These are phyloP conservation scores for Megaceryle maxima DNA, from an alignment of 2,113 vertebrate genomes.

Conservation along the genomic window DNA sequence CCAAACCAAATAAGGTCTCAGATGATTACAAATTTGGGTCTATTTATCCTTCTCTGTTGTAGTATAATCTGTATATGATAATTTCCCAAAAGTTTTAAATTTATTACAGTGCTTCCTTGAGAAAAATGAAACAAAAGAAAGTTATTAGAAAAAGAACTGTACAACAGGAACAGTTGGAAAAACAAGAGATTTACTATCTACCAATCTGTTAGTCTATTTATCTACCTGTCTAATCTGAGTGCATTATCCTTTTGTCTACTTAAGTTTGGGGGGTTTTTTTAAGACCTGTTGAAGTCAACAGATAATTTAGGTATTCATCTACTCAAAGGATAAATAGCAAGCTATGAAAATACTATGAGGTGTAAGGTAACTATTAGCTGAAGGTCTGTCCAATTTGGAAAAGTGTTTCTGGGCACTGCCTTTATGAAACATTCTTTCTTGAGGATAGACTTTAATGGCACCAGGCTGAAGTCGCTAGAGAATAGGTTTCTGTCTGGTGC, in stretches of 20 bases:
- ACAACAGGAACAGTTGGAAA: not conserved
- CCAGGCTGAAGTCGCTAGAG: not conserved
- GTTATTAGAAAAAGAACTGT: not conserved
- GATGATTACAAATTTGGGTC: not conserved
- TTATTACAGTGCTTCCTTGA: not conserved
- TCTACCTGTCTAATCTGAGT: not conserved
- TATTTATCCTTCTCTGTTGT: not conserved
- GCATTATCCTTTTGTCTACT: not conserved
- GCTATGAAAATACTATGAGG: not conserved
- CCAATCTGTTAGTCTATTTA: not conserved
- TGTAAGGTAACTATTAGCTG: not conserved
- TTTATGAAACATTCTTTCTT: not conserved
- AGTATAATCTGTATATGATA: not conserved
- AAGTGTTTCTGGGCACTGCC: not conserved
- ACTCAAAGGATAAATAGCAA: not conserved
- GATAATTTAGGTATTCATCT: constrained; percentile 12
- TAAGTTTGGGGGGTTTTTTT: not conserved
- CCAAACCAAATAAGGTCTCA: not conserved
- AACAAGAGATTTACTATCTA: not conserved
- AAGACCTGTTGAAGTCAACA: constrained; percentile 16
- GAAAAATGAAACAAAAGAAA: not conserved
- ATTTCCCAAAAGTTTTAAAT: not conserved
- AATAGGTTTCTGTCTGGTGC: not conserved
- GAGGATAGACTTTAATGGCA: not conserved
- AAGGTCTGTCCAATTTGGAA: not conserved